Base-by-base conservation (phyloP, 1,140 invertebrate genomes). In the Wiebesia pumilae region DNA sequence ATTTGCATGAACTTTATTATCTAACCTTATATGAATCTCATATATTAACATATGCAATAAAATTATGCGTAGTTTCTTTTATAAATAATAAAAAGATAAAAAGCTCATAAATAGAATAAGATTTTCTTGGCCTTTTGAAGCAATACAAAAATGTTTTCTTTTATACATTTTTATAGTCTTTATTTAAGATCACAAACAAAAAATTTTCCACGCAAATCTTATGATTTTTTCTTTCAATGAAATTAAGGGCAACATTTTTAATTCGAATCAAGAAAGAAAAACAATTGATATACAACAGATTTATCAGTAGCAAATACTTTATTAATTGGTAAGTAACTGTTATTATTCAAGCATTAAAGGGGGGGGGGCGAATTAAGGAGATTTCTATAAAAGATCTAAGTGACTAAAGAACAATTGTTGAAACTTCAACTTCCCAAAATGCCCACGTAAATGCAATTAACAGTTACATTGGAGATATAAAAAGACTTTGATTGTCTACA, bases 1-100 rank as follows among this genome's bases (percentile, higher is more conserved):
- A 40, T n/a, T 43, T 75, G 71, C 71, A 75, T 38, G 24, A 75
- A 75, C 71, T 43, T 43, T 75, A 43, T 75, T 75, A 75, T 75
- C 71, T 75, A 75, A 75, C n/a, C 24, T 75, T 75, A 75, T 7
- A n/a, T 3, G 38, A 43, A 75, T 10, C 38, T 43, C 24, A n/a
- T 75, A 40, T 40, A 6, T 43, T 43, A 43, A 75, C 21, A 38
- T 75, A 38, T 75, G 38, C 40, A 75, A 75, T 38, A 71, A 71
- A 71, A 71, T 19, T 71, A 21, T 71, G 33, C 30, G 21, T 38
- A 38, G 33, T 71, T n/a, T 38, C 14, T 71, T 62, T 71, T 6
- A 38, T 38, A 71, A 71, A 19, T 14, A 69, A 69, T 73, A 40
- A 73, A 73, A 75, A 43, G 33, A 24, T 75, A 75, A 75, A 14